Percentiles rank a stretch among this genome's conserved stretches.
Conservation (phyloP, 2,797 vertebrate genomes). For the Fistularia tabacaria region DNA sequence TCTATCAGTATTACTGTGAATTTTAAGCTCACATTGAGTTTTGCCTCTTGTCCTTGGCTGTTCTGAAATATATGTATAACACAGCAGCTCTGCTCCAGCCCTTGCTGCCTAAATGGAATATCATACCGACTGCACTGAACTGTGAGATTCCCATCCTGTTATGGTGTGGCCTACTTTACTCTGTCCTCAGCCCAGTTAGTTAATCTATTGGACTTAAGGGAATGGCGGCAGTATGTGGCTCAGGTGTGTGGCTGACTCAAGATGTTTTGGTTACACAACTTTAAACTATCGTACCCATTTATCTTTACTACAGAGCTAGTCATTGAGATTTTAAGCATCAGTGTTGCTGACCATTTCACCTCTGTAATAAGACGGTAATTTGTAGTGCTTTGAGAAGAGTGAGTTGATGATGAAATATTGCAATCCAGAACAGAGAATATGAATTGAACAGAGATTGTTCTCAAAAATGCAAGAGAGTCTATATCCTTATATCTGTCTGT, state of each 20-base stretch:
- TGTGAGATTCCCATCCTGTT: slow-evolving; percentile 14
- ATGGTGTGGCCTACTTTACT: slow-evolving; percentile 38
- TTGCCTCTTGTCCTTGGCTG: slow-evolving; percentile 4
- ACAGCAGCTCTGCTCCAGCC: slow-evolving; percentile 32
- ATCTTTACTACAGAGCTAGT: neutral
- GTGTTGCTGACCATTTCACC: no score
- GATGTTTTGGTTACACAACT: slow-evolving; percentile 12
- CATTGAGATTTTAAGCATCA: slow-evolving; percentile 3
- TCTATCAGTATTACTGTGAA: no score
- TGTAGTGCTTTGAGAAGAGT: no score
- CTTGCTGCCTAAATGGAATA: slow-evolving; percentile 32
- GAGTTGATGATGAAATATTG: no score
- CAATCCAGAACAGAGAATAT: no score
- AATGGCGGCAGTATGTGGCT: slow-evolving; percentile 13
- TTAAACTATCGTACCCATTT: slow-evolving; percentile 14
- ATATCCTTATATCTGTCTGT: no score
- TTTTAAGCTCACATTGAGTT: neutral
- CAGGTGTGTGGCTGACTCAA: slow-evolving; percentile 30
- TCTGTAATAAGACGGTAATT: no score
- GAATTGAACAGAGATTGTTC: no score
- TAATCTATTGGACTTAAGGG: slow-evolving; percentile 24
- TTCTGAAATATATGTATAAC: neutral
- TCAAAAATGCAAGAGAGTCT: no score
- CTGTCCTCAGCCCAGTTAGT: slow-evolving; percentile 25
- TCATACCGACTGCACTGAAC: slow-evolving; percentile 27